Conservation (phyloP, 2,888 invertebrate species). For the Acanthosepion lycidas region DNA sequence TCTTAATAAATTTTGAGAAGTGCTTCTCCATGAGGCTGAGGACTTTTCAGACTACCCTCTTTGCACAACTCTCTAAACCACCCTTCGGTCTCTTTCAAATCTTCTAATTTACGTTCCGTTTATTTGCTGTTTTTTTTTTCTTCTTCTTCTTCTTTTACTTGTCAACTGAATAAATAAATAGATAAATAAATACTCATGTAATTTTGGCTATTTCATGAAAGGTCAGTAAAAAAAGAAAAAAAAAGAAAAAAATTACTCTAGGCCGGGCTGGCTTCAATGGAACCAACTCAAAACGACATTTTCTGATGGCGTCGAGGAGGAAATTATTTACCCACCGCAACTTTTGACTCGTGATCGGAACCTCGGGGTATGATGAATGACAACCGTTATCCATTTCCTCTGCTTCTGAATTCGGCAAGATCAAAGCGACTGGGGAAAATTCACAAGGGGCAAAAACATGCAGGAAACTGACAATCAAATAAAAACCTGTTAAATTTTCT, state of each 20-base stretch:
- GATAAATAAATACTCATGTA: not conserved
- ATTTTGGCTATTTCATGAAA: not conserved
- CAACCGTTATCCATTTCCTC: conserved; percentile 8
- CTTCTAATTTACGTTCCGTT: not conserved
- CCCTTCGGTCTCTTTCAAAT: not conserved
- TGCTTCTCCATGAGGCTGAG: no score
- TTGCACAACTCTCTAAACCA: not conserved
- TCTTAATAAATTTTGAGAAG: no score
- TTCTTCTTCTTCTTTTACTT: not conserved
- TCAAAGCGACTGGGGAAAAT: not conserved
- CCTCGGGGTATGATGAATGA: not conserved
- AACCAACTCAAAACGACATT: not conserved
- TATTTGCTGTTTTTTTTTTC: not conserved
- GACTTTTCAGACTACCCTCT: not conserved
- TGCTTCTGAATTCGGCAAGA: not conserved
- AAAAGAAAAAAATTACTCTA: not conserved
- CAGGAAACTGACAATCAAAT: not conserved
- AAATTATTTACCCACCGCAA: not conserved
- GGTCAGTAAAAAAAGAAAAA: not conserved
- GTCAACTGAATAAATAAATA: not conserved
- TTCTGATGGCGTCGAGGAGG: not conserved
- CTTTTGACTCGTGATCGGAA: not conserved
- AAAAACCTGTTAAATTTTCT: not conserved
- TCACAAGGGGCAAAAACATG: not conserved
- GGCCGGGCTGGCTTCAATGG: not conserved